Percentiles rank a stretch among this genome's conserved stretches.
These are phyloP conservation scores for Festucalex cinctus DNA, from an alignment of 2,113 vertebrate genomes.

Conservation along the genomic window DNA sequence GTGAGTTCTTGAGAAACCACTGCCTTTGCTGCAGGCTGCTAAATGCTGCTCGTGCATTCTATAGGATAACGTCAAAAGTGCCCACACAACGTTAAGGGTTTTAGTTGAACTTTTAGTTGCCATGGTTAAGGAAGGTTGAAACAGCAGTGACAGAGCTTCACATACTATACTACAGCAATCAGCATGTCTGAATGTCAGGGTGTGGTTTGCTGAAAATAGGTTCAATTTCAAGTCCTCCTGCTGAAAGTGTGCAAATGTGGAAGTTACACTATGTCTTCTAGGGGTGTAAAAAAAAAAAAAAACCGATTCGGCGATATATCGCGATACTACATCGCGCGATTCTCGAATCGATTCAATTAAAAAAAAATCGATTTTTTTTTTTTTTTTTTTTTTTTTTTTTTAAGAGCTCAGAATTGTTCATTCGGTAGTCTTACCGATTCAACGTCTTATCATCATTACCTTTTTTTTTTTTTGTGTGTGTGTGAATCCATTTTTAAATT, in stretches of 20 bases:
- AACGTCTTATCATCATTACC: too few relatives aligned
- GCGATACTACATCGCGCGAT: too few relatives aligned
- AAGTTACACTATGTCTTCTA: not conserved
- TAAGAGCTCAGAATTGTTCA: too few relatives aligned
- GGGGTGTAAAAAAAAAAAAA: too few relatives aligned
- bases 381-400: too few relatives aligned
- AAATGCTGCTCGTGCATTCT: constrained; percentile 42
- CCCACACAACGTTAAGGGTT: not conserved
- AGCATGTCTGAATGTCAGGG: constrained; percentile 10
- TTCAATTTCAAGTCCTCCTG: constrained; percentile 10
- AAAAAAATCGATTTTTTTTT: too few relatives aligned
- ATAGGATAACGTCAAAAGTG: constrained; percentile 1
- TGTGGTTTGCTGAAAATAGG: constrained; percentile 16
- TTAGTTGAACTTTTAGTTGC: not conserved
- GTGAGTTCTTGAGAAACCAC: constrained; percentile 42
- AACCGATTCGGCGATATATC: too few relatives aligned
- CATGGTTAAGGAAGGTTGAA: not conserved
- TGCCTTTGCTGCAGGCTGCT: constrained; percentile 25
- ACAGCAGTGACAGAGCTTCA: not conserved
- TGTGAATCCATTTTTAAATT: too few relatives aligned
- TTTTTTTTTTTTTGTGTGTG: too few relatives aligned
- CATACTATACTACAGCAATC: too few relatives aligned
- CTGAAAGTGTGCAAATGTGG: not conserved
- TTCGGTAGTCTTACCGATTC: too few relatives aligned
- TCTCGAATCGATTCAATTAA: too few relatives aligned